Base-by-base conservation (phyloP, 2,888 invertebrate species). In the Epistrophe eligans region DNA sequence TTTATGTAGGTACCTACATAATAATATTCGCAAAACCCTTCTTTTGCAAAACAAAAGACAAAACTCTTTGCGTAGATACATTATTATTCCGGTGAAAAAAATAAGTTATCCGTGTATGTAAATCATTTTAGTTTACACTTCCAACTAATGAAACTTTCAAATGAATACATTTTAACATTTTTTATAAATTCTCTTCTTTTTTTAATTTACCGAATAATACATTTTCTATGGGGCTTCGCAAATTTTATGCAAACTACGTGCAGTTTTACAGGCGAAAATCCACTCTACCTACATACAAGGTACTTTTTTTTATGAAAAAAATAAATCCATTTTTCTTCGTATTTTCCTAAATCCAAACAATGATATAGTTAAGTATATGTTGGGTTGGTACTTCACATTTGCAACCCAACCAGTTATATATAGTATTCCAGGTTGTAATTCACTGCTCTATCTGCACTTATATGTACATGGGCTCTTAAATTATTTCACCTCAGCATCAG, bases 401-500 rank as follows among this genome's bases (percentile, higher is more conserved):
- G n/a, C 50, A 74, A 40, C 52, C 38, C 13, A 4, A n/a, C 5
- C n/a, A 38, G 62, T 43, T 17, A 32, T 7, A 6, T 32, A 3
- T n/a, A 17, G 43, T 38, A 2, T 13, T 35, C 35, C 10, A 24
- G 58, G 45, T n/a, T 11, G 38, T 77, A 70, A 77, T 77, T 60
- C 40, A 52, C 70, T 52, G 40, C 48, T 40, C 50, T 60, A 50
- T 70, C 57, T 70, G 48, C 67, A 67, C 60, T 40, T 77, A 32
- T 1, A n/a, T n/a, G n/a, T n/a, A 45, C 17, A 57, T 32, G 28
- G 17, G 50, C 40, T 40, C 40, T 40, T 60, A 48, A 67, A 67
- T 67, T 67, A 67, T 67, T 67, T 50, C 17, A 19, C 66, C 58
- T 58, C 67, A 60, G 60, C 58, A 72, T 11, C 24, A 60, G 40